Base-by-base conservation (phyloP, 37 sponge, comb jelly and placozoan species). In the Oscarella lobularis region DNA sequence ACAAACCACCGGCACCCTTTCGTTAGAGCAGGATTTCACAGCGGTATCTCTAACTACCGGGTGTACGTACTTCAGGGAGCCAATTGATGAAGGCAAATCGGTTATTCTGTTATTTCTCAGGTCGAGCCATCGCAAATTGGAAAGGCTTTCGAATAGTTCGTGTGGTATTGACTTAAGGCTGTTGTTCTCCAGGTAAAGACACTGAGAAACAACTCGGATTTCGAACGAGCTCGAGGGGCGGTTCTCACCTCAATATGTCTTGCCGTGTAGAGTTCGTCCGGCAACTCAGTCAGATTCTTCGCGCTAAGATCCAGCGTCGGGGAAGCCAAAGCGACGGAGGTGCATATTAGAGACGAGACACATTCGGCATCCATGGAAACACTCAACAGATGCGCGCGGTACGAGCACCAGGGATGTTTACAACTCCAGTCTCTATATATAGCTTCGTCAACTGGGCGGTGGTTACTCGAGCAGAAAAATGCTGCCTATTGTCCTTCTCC, bases 171-270 rank as follows among this genome's bases (percentile, higher is more conserved):
- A 60, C 1, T 37, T 6, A 32, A 93, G 77, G 37, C 29, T 38
- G 48, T 93, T 93, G 6, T 90, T 90, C 35, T 93, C 91, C 9
- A 90, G 82, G 67, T 93, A 90, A 30, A 93, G 76, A 37, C 83
- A 75, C 91, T 93, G 67, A 31, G 2, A 60, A 30, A 60, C 60
- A 48, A 48, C 60, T 48, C 9, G 60, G 60, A 20, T 20, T 48
- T 48, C 9, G 60, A 9, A 48, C 20, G 14, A 48, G 14, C 14
- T 48, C 60, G 20, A 48, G 60, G 20, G 9, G 9, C 20, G 20
- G 60, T 48, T 48, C 60, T 48, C 20, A 48, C 60, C 60, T 48
- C 60, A 9, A 48, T 20, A 20, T 48, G 60, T 20, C 20, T 48
- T 27, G 60, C 60, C 14, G 14, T 48, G 60, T 48, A 48, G 9